Evolutionary conservation across 2,888 invertebrate species (phyloP).

Genomic region (Dendrolimus pini): DNA sequence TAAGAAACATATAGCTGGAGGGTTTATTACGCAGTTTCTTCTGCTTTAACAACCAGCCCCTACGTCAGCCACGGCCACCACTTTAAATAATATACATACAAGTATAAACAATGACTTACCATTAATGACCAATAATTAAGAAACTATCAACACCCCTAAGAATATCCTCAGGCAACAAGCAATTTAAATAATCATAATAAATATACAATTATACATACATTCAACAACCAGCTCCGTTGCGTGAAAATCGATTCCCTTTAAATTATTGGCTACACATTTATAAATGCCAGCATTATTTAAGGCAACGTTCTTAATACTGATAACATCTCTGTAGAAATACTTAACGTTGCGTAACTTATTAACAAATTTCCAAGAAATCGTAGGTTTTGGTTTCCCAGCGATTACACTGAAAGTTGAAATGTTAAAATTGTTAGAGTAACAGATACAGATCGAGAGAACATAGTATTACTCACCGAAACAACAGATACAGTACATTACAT

Average conservation of each 20-base stretch:
- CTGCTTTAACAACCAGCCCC: too few relatives aligned
- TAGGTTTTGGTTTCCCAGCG: slow-evolving; percentile 27
- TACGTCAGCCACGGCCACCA: too few relatives aligned
- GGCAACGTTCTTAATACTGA: slow-evolving; percentile 12
- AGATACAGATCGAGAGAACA: too few relatives aligned
- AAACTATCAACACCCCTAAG: too few relatives aligned
- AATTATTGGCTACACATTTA: slow-evolving; percentile 29
- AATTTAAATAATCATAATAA: too few relatives aligned
- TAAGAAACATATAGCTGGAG: background rate
- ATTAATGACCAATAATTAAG: too few relatives aligned
- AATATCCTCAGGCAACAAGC: too few relatives aligned
- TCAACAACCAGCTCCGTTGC: slow-evolving; percentile 25
- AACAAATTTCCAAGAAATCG: slow-evolving; percentile 27
- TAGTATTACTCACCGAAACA: too few relatives aligned
- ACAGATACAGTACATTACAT: too few relatives aligned
- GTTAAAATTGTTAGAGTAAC: too few relatives aligned
- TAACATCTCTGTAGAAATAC: slow-evolving; percentile 13
- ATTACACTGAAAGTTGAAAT: slow-evolving; percentile 17
- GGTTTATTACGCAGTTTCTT: background rate
- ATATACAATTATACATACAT: slow-evolving; percentile 25
- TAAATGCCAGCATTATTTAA: slow-evolving; percentile 22
- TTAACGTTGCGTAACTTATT: slow-evolving; percentile 6
- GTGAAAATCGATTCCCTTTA: slow-evolving; percentile 22
- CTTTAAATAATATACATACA: too few relatives aligned
- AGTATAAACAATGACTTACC: too few relatives aligned